Evolutionary conservation across 2,113 vertebrate genomes (phyloP).

Genomic region (Mystacornis crossleyi): DNA sequence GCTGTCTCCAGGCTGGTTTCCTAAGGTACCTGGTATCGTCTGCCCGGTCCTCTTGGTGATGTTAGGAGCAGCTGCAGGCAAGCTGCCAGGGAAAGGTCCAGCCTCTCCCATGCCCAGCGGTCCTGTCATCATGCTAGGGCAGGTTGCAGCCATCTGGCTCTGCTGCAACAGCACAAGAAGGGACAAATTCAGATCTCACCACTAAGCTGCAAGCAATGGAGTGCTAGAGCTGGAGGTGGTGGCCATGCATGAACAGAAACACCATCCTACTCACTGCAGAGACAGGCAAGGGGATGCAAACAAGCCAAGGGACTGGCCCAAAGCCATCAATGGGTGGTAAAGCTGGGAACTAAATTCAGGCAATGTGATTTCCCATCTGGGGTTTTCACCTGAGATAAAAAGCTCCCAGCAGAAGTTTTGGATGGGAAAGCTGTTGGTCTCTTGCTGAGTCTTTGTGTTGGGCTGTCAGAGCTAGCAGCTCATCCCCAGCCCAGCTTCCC

Average conservation of each 20-base stretch:
- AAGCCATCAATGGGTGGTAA: not conserved
- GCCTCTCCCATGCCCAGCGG: not conserved
- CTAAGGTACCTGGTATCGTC: not conserved
- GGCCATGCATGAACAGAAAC: not conserved
- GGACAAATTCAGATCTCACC: not conserved
- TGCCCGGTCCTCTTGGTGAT: not conserved
- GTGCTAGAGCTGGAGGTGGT: not conserved
- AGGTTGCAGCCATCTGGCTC: accelerated
- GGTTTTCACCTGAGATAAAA: not conserved
- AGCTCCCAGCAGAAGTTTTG: not conserved
- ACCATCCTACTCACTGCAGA: not conserved
- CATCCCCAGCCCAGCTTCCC: not conserved
- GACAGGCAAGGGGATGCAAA: not conserved
- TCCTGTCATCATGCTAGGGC: not conserved
- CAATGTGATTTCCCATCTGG: not conserved
- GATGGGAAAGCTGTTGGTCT: not conserved
- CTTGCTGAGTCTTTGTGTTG: not conserved
- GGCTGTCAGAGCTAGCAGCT: not conserved
- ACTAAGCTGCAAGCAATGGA: not conserved
- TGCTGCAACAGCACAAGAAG: not conserved
- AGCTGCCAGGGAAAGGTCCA: not conserved
- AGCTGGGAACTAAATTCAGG: not conserved
- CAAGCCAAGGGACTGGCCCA: not conserved
- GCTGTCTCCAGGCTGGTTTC: not conserved
- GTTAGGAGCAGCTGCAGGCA: not conserved